Conservation (phyloP, 2,888 invertebrate species). For the Dendrolimus houi region DNA sequence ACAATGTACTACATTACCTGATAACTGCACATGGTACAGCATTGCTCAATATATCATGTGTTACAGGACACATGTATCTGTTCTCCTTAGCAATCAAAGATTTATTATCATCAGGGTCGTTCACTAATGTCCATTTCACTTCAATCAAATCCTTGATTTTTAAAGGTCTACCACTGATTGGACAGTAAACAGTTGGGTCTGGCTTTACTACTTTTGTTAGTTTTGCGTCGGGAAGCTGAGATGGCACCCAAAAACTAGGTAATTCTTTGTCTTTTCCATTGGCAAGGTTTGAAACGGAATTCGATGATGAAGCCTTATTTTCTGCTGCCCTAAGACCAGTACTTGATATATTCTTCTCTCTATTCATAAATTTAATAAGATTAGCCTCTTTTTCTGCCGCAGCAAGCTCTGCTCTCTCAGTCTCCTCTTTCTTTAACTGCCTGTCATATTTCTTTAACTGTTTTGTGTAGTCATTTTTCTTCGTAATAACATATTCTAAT, state of each 20-base stretch:
- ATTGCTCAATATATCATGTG: slow-evolving; percentile 96
- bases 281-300: slow-evolving; percentile 86
- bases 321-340: slow-evolving; percentile 23
- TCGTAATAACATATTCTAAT: slow-evolving; percentile 94
- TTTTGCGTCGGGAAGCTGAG: slow-evolving; percentile 91
- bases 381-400: slow-evolving; percentile 85
- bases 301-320: slow-evolving; percentile 31
- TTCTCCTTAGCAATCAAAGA: slow-evolving; percentile 92
- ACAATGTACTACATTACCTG: slow-evolving; percentile 42
- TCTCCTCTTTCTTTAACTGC: slow-evolving; percentile 85
- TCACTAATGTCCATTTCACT: slow-evolving; percentile 93
- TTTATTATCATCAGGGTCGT: slow-evolving; percentile 90
- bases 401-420: slow-evolving; percentile 81
- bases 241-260: slow-evolving; percentile 98
- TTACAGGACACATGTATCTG: slow-evolving; percentile 98
- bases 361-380: slow-evolving; percentile 86
- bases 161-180: slow-evolving; percentile 81
- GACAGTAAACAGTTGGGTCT: slow-evolving; percentile 57
- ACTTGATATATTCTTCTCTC: slow-evolving; percentile 86
- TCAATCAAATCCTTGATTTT: slow-evolving; percentile 95
- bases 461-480: slow-evolving; percentile 93
- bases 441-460: slow-evolving; percentile 95
- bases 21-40: slow-evolving; percentile 96
- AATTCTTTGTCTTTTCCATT: slow-evolving; percentile 86
- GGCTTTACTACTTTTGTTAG: slow-evolving; percentile 70